A percentile compares a stretch with the other conserved stretches of the same genome.
Evolutionary conservation across 1,140 invertebrate genomes (phyloP).

Genomic region (Manduca sexta): DNA sequence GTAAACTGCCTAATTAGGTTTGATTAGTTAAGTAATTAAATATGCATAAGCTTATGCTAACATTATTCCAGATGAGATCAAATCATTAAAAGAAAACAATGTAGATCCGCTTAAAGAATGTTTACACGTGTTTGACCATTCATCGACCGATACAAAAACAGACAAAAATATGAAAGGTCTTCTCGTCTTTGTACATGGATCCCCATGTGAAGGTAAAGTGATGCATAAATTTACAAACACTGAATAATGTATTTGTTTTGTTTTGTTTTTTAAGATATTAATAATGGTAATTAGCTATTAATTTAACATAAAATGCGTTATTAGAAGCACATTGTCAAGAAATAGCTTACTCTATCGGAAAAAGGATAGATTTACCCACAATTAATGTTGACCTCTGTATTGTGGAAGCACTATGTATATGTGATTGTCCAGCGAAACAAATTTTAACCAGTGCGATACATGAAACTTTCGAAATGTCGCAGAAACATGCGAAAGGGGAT

Average conservation of each 20-base stretch:
- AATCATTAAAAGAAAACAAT: constrained; percentile 37
- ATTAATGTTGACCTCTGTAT: constrained; percentile 49
- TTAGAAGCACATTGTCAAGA: constrained; percentile 54
- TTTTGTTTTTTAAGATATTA: too few relatives aligned
- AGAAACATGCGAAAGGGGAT: constrained; percentile 23
- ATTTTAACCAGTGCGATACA: constrained; percentile 35
- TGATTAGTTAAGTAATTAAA: too few relatives aligned
- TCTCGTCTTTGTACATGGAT: constrained; percentile 53
- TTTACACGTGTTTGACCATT: constrained; percentile 28
- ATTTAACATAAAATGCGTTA: too few relatives aligned
- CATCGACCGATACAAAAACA: constrained; percentile 7
- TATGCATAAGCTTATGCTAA: not conserved
- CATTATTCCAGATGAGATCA: constrained; percentile 43
- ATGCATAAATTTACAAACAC: too few relatives aligned
- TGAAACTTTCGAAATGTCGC: constrained; percentile 38
- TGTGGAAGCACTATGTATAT: constrained; percentile 46
- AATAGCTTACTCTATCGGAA: constrained; percentile 52
- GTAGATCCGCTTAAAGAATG: constrained; percentile 51
- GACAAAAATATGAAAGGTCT: constrained; percentile 44
- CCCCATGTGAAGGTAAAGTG: constrained; percentile 49
- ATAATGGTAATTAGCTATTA: too few relatives aligned
- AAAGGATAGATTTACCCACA: constrained; percentile 37
- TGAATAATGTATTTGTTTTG: too few relatives aligned
- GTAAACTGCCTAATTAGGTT: too few relatives aligned
- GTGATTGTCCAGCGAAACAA: constrained; percentile 32